phyloP scores from a whole-genome alignment of 2,888 invertebrate genomes.

The Cephus pulcher region DNA sequence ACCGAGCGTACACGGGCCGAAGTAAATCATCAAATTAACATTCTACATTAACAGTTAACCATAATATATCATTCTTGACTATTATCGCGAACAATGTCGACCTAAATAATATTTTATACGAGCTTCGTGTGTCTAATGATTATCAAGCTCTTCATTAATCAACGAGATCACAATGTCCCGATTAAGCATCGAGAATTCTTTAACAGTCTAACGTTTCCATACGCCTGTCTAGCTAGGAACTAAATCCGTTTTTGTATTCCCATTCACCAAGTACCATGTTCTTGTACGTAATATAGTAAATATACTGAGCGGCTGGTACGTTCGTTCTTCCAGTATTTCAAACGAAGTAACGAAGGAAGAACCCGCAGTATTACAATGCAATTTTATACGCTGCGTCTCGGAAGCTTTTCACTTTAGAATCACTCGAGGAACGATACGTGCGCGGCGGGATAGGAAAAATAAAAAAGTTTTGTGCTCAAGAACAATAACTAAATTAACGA shows the following conservation, averaged over 20 bases:
- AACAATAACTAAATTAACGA: slow-evolving; percentile 58
- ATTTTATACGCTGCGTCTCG: not conserved
- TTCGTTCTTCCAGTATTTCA: not conserved
- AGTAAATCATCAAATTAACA: slow-evolving; percentile 17
- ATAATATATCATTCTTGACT: not conserved
- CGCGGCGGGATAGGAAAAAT: not conserved
- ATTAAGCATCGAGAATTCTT: slow-evolving; percentile 4
- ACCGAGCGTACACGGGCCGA: not conserved
- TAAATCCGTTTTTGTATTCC: slow-evolving; percentile 42
- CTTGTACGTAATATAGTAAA: slow-evolving; percentile 4
- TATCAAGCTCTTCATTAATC: not conserved
- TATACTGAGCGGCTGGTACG: not conserved
- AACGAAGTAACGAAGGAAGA: not conserved
- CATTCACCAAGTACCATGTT: slow-evolving; percentile 5
- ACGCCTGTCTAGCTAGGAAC: slow-evolving; percentile 41
- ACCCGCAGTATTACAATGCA: not conserved
- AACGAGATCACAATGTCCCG: slow-evolving; percentile 1
- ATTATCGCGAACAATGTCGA: not conserved
- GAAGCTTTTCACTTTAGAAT: not conserved
- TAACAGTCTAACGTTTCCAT: slow-evolving; percentile 42
- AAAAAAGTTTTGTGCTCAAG: slow-evolving; percentile 56
- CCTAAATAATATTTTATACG: slow-evolving; percentile 31
- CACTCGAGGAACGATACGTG: not conserved
- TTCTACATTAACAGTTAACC: slow-evolving; percentile 19
- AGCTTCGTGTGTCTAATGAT: slow-evolving; percentile 8